These are phyloP conservation scores for Hydriomena furcata DNA, from an alignment of 2,888 invertebrate genomes.

Conservation along the genomic window DNA sequence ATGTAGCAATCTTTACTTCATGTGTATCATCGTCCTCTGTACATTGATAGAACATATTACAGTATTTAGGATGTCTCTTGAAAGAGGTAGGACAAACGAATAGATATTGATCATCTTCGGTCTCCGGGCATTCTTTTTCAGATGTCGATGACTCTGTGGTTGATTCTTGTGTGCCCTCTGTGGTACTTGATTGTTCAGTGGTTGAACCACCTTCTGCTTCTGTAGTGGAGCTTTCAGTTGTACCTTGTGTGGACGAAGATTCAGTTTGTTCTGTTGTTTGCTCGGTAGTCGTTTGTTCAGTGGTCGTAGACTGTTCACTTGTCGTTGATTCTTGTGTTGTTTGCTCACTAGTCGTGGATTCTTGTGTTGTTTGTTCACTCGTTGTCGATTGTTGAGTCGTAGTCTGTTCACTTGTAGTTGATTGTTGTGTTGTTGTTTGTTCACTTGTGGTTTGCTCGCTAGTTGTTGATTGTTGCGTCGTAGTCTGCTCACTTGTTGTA, in stretches of 20 bases:
- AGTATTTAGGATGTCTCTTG: conserved; percentile 91
- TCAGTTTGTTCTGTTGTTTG: conserved; percentile 42
- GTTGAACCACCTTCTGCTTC: conserved; percentile 39
- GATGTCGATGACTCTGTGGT: conserved; percentile 47
- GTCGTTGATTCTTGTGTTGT: conserved; percentile 43
- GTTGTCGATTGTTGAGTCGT: conserved; percentile 35
- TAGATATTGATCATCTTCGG: conserved; percentile 87
- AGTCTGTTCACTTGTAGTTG: conserved; percentile 28
- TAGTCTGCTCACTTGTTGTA: conserved; percentile 31
- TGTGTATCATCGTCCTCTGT: conserved; percentile 85
- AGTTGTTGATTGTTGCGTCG: conserved; percentile 28
- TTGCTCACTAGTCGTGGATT: conserved; percentile 35
- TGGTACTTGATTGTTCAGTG: conserved; percentile 41
- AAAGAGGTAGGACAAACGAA: conserved; percentile 93
- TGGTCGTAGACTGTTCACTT: conserved; percentile 36
- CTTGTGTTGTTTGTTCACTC: conserved; percentile 35
- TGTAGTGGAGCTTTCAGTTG: conserved; percentile 43
- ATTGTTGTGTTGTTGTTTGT: conserved; percentile 30
- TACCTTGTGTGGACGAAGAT: conserved; percentile 43
- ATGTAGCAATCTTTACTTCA: conserved; percentile 88
- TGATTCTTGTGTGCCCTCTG: conserved; percentile 24
- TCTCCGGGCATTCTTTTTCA: conserved; percentile 75
- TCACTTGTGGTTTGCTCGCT: conserved; percentile 14
- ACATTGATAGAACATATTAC: conserved; percentile 93
- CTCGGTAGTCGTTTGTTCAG: conserved; percentile 37